phyloP scores from a whole-genome alignment of 2,888 invertebrate species.

The Arctia plantaginis region DNA sequence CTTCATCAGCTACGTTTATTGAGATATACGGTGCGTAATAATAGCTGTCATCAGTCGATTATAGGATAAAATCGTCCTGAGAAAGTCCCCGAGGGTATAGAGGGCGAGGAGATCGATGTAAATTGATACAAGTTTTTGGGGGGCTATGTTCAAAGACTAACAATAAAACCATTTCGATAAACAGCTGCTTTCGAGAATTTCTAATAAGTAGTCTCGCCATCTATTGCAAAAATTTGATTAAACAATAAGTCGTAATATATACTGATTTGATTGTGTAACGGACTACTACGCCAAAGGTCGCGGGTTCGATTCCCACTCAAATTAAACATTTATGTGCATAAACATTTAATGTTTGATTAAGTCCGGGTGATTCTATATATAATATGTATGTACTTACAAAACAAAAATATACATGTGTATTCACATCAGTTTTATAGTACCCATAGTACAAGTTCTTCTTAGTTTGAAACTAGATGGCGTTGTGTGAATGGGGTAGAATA shows the following conservation, averaged over 20 bases:
- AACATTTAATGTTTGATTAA: no score
- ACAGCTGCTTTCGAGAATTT: background rate
- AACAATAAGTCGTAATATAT: no score
- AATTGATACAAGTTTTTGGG: slow-evolving; percentile 53
- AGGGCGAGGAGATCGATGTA: slow-evolving; percentile 63
- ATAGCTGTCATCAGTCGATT: slow-evolving; percentile 63
- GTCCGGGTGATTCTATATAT: no score
- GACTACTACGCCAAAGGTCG: no score
- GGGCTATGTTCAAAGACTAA: slow-evolving; percentile 39
- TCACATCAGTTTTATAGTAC: no score
- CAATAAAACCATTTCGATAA: background rate
- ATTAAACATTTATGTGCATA: no score
- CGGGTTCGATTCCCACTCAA: no score
- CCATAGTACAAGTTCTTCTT: no score
- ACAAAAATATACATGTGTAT: no score
- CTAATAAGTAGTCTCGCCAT: background rate
- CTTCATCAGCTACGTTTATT: background rate
- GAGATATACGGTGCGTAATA: slow-evolving; percentile 43
- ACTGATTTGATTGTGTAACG: background rate
- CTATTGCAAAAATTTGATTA: background rate
- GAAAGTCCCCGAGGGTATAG: slow-evolving; percentile 56
- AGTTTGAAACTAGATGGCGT: no score
- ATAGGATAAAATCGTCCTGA: slow-evolving; percentile 61
- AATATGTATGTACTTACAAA: no score
- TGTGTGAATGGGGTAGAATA: no score